Base-by-base conservation (phyloP, 2,888 invertebrate species). In the Silvanus unidentatus region DNA sequence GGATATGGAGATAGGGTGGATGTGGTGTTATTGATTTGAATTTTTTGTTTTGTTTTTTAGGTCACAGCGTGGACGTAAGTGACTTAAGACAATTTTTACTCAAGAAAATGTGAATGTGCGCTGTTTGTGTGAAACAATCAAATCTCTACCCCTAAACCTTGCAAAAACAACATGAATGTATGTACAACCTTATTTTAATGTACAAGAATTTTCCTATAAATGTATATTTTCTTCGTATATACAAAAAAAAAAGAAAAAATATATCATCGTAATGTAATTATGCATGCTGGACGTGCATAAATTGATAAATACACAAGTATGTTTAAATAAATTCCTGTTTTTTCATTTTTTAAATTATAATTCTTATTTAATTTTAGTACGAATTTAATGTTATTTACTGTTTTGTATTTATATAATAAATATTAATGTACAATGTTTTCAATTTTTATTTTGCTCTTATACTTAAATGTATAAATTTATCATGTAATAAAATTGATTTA, bases 221-320 rank as follows among this genome's bases (percentile, higher is more conserved):
- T 59, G 57, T 59, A 53, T 50, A 57, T 54, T 57, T 52, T 55
- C 22, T 22, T 22, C 22, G 8, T 22, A 22, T 22, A 22, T 22
- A 22, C 22, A 22, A 22, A 22, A 22, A 8, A n/a, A n/a, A n/a
- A n/a, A n/a, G n/a, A n/a, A n/a, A n/a, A 22, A 22, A 22, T 22
- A 22, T 22, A 22, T 22, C 22, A 5, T 22, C 22, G 22, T 22
- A 22, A 42, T 45, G 39, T 35, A 45, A 39, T 38, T 45, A 46
- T 63, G 66, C 68, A 66, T 64, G 68, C 69, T 64, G 68, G 69
- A 43, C 69, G 65, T 66, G 67, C 66, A 59, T 60, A 52, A 45
- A 45, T 41, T 53, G 47, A 51, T 52, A n/a, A n/a, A n/a, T n/a
- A n/a, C n/a, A n/a, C n/a, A 22, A 22, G 3, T 5, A 22, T 22